Conservation (phyloP, 2,888 invertebrate genomes). For the Mamestra brassicae region DNA sequence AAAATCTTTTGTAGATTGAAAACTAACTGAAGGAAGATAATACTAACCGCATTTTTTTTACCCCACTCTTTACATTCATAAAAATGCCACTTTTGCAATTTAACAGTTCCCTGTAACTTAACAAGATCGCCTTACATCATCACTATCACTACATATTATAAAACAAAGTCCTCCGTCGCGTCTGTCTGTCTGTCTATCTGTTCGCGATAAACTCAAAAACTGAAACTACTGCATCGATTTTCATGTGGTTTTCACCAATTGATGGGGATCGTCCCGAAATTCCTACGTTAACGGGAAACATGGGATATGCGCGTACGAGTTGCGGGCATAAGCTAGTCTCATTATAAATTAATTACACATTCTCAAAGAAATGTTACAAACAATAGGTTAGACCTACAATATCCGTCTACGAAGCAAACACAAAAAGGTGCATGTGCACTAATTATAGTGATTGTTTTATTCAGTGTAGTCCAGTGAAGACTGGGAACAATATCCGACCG, state of each 20-base stretch:
- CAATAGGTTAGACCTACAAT: slow-evolving; percentile 20
- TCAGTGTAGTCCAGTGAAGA: slow-evolving; percentile 61
- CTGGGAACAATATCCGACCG: slow-evolving; percentile 66
- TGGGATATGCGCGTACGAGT: background rate
- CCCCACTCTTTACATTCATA: background rate
- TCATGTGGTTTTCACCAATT: too few relatives aligned
- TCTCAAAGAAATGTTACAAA: slow-evolving; percentile 25
- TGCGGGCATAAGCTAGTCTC: background rate
- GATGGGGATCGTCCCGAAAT: too few relatives aligned
- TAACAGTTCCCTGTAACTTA: background rate
- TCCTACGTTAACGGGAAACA: too few relatives aligned
- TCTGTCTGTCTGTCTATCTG: too few relatives aligned
- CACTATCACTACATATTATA: too few relatives aligned
- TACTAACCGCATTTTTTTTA: too few relatives aligned
- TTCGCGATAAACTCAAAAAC: too few relatives aligned
- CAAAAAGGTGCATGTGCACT: slow-evolving; percentile 59
- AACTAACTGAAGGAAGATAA: background rate
- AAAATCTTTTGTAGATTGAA: background rate
- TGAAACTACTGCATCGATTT: too few relatives aligned
- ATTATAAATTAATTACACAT: slow-evolving; percentile 8
- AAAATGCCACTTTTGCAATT: background rate
- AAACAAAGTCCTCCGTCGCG: too few relatives aligned
- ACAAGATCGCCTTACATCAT: too few relatives aligned
- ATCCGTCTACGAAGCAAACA: slow-evolving; percentile 34
- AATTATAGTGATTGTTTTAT: slow-evolving; percentile 72